Percentiles rank a stretch among this genome's conserved stretches.
phyloP scores from a whole-genome alignment of 2,888 invertebrate species.

The Enchytraeus crypticus region DNA sequence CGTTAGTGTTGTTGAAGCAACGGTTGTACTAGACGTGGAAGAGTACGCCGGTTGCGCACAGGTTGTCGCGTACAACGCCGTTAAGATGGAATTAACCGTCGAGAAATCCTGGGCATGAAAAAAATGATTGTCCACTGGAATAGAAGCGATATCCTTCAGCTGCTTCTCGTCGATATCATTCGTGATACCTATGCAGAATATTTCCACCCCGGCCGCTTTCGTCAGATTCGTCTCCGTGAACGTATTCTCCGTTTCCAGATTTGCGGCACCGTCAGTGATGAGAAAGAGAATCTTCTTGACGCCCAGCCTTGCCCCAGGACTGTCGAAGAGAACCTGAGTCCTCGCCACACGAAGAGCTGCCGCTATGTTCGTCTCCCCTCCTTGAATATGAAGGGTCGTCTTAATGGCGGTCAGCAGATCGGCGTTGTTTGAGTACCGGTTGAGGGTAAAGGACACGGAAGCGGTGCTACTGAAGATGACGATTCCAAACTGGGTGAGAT shows the following conservation, averaged over 20 bases:
- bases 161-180: conserved; percentile 10
- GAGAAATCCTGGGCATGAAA: conserved; percentile 7
- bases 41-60: not conserved
- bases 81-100: conserved; percentile 3
- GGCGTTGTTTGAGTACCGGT: conserved; percentile 1
- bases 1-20: not conserved
- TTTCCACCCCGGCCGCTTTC: conserved; percentile 12
- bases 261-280: conserved; percentile 22
- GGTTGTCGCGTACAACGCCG: conserved; percentile 2
- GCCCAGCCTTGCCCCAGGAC: not conserved
- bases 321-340: not conserved
- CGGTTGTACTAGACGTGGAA: too few relatives aligned
- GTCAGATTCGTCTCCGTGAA: conserved; percentile 12
- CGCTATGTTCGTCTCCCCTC: conserved; percentile 18
- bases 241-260: conserved; percentile 11
- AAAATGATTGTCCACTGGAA: conserved; percentile 5
- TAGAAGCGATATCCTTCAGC: conserved; percentile 8
- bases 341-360: conserved; percentile 7
- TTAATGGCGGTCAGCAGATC: not conserved
- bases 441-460: not conserved
- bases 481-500: conserved; percentile 13
- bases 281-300: conserved; percentile 12
- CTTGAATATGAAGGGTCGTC: not conserved
- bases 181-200: conserved; percentile 21
- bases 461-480: conserved; percentile 10